Base-by-base conservation (phyloP, 2,797 vertebrate genomes). In the Mormyrops attenuatus region DNA sequence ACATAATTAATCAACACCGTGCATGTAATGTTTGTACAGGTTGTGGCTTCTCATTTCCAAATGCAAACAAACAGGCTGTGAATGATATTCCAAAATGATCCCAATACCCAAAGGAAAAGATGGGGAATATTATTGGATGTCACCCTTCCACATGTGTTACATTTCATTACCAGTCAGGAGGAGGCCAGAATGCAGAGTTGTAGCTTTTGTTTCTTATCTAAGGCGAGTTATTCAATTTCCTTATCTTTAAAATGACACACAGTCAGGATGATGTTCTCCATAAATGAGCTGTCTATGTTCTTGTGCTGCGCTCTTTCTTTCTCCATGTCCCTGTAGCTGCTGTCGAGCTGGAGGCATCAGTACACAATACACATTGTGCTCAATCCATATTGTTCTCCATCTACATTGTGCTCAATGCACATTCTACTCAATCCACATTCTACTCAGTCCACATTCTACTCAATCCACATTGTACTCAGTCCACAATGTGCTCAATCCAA, bases 191-290 rank as follows among this genome's bases (percentile, higher is more conserved):
- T 95, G 95, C 94, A 95, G 95, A 96, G 96, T 96, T 96, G 95
- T 95, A 94, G 94, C 94, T 94, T 96, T 96, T 96, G 95, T 96
- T 96, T 96, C 92, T 95, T 94, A 96, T 96, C 95, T 94, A 94
- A 85, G 91, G 94, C 94, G 94, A 95, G 94, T 94, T 94, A 93
- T 95, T 94, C 95, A 92, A 94, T 94, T 94, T 73, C 93, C 94
- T 95, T 96, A 96, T 96, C 96, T 95, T 90, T 93, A 92, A 91
- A 91, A 92, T 93, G 91, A 92, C 89, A 93, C 82, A 90, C 92
- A 92, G 93, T 91, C 90, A 90, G 89, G 93, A 93, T 92, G 94
- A 95, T 96, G 96, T 96, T 96, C 94, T 93, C 92, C 90, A 94
- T 95, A 96, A 96, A 96, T 96, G 95, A 96, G 96, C 95, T 96